Conservation (phyloP, 2,797 vertebrate species). For the Petrocephalus sullivani region DNA sequence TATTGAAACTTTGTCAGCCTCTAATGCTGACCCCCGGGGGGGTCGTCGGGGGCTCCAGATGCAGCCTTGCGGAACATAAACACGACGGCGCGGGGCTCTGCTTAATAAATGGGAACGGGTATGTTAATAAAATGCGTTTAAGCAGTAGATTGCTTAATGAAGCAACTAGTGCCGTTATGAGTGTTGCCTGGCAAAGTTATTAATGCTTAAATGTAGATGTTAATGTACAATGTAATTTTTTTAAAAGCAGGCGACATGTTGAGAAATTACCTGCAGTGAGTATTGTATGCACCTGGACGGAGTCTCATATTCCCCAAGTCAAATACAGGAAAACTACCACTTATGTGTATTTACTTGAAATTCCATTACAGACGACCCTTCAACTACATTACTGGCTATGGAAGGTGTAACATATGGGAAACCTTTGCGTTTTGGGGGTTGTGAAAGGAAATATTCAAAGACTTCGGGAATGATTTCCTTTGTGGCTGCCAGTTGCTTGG, state of each 20-base stretch:
- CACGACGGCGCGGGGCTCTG: not conserved
- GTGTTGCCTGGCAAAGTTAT: not conserved
- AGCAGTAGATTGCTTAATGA: not conserved
- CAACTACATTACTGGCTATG: not conserved
- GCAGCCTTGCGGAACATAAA: not conserved
- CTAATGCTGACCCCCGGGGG: slow-evolving; percentile 1
- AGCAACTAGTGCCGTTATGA: not conserved
- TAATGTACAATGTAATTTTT: not conserved
- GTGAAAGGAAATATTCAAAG: not conserved
- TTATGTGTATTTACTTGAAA: not conserved
- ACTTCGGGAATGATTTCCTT: not conserved
- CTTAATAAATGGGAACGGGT: not conserved
- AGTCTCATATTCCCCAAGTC: not conserved
- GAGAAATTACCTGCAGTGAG: not conserved
- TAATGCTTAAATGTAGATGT: not conserved
- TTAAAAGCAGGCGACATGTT: not conserved
- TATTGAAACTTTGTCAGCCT: too few relatives aligned
- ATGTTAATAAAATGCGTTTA: not conserved
- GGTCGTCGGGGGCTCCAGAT: not conserved
- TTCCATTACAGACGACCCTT: not conserved
- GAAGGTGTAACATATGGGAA: not conserved
- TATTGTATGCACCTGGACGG: not conserved
- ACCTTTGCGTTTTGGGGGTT: not conserved
- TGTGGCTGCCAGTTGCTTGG: not conserved
- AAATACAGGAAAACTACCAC: not conserved